Evolutionary conservation across 2,113 vertebrate genomes (phyloP).

Genomic region (Xenopus borealis): DNA sequence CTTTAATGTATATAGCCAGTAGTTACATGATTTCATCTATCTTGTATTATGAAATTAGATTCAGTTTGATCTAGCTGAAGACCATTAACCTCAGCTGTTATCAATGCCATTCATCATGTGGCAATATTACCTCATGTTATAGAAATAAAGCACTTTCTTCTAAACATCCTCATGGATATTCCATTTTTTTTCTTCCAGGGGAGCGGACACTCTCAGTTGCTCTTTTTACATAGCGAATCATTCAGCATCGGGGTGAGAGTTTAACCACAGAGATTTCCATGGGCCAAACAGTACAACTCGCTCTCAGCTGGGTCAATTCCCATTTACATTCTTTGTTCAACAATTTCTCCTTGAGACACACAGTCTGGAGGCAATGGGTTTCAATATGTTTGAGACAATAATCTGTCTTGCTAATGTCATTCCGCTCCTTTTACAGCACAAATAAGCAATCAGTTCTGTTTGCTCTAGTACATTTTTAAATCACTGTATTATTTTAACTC

Average conservation of each 20-base stretch:
- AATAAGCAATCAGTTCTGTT: constrained; percentile 4
- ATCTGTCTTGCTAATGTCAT: constrained; percentile 8
- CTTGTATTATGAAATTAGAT: constrained; percentile 84
- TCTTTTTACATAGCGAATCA: constrained; percentile 67
- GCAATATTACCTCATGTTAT: constrained; percentile 68
- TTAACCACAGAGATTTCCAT: constrained; percentile 54
- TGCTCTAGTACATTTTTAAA: neutral
- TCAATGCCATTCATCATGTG: constrained; percentile 76
- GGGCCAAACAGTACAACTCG: constrained; percentile 45
- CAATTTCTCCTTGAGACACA: constrained; percentile 24
- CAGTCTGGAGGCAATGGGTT: constrained; percentile 27
- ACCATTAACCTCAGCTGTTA: constrained; percentile 82
- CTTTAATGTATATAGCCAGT: constrained; percentile 89
- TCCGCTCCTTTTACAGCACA: neutral
- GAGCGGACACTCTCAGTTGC: constrained; percentile 59
- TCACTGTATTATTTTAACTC: neutral
- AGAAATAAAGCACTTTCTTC: constrained; percentile 57
- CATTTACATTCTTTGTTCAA: constrained; percentile 24
- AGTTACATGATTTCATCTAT: constrained; percentile 84
- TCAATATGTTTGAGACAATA: neutral
- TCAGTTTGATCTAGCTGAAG: constrained; percentile 71
- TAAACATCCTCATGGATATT: constrained; percentile 50
- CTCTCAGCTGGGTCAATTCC: constrained; percentile 36
- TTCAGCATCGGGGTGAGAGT: constrained; percentile 46
- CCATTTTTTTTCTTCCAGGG: constrained; percentile 63